Evolutionary conservation across 2,113 vertebrate species (phyloP).

Genomic region (Suncus etruscus): DNA sequence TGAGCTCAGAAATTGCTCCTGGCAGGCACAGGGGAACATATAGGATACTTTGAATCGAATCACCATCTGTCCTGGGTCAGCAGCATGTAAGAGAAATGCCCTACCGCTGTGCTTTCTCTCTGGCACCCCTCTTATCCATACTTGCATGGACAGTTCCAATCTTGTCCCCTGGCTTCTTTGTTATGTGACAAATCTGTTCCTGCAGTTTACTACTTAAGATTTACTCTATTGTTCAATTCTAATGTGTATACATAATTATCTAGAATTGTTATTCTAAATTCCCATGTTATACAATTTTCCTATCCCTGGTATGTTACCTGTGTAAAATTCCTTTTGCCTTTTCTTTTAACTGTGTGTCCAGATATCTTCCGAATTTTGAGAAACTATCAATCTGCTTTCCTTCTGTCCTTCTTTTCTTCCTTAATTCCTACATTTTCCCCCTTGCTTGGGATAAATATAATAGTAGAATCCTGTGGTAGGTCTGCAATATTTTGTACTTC

Average conservation of each 20-base stretch:
- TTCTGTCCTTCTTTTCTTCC: not conserved
- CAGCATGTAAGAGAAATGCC: too few relatives aligned
- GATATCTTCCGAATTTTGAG: not conserved
- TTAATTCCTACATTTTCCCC: not conserved
- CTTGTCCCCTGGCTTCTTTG: not conserved
- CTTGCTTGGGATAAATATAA: not conserved
- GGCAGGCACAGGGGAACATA: too few relatives aligned
- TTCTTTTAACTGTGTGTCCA: not conserved
- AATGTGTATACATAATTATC: not conserved
- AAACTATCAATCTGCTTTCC: not conserved
- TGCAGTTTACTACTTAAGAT: too few relatives aligned
- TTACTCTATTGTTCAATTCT: not conserved
- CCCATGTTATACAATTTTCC: not conserved
- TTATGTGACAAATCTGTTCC: not conserved
- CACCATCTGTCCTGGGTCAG: too few relatives aligned
- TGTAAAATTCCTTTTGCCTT: not conserved
- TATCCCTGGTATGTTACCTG: not conserved
- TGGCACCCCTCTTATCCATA: too few relatives aligned
- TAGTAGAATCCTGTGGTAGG: not conserved
- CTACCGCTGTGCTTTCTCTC: too few relatives aligned
- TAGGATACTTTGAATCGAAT: too few relatives aligned
- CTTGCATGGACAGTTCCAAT: not conserved
- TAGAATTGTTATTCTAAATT: not conserved
- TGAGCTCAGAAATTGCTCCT: too few relatives aligned
- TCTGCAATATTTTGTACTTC: not conserved